These are phyloP conservation scores for Hyperoplus immaculatus DNA, from an alignment of 2,797 vertebrate species.

Conservation along the genomic window DNA sequence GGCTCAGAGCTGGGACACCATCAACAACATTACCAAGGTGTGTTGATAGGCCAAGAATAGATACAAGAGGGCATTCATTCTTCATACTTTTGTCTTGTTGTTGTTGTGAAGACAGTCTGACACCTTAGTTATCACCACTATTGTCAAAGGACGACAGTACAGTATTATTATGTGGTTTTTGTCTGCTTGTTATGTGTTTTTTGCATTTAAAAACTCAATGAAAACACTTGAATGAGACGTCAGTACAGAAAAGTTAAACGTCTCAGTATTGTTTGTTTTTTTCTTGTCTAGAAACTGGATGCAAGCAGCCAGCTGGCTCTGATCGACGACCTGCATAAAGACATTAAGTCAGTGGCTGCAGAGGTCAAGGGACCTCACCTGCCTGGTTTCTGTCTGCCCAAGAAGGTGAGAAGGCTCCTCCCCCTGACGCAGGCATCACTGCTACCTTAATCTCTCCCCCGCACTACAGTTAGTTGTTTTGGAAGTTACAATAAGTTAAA, in stretches of 20 bases:
- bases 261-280: neutral
- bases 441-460: too few relatives aligned
- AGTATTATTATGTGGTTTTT: too few relatives aligned
- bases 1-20: slow-evolving; percentile 97
- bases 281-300: slow-evolving; percentile 91
- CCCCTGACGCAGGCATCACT: neutral
- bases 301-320: slow-evolving; percentile 95
- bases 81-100: neutral
- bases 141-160: neutral
- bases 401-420: slow-evolving; percentile 88
- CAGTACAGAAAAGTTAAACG: neutral
- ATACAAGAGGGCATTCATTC: neutral
- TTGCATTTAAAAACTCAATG: too few relatives aligned
- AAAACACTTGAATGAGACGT: too few relatives aligned
- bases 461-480: too few relatives aligned
- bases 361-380: slow-evolving; percentile 94
- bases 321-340: slow-evolving; percentile 96
- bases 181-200: too few relatives aligned
- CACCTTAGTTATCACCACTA: neutral
- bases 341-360: slow-evolving; percentile 90
- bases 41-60: neutral
- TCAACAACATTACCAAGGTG: slow-evolving; percentile 97
- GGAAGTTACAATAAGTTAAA: neutral
- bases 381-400: slow-evolving; percentile 97
- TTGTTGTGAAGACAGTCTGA: neutral